phyloP scores from a whole-genome alignment of 2,888 invertebrate genomes.

The Thumatha senex region DNA sequence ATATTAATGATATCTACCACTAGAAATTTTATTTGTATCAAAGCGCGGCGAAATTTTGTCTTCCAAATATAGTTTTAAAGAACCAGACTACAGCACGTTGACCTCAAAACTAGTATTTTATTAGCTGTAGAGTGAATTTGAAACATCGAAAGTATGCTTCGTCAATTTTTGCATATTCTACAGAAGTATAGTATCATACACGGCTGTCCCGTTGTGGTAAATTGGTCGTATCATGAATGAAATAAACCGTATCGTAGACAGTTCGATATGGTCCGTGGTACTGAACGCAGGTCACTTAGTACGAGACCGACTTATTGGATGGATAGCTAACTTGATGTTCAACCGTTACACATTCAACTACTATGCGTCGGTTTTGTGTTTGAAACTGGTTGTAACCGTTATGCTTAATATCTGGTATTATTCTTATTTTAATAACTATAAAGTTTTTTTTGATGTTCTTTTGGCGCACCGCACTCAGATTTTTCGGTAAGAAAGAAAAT shows the following conservation, averaged over 20 bases:
- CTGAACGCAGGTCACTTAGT: not conserved
- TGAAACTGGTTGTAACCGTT: not conserved
- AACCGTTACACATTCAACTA: constrained; percentile 6
- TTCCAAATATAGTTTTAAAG: no score
- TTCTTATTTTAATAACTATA: no score
- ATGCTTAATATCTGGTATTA: not conserved
- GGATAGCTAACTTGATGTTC: not conserved
- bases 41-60: no score
- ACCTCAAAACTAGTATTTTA: not conserved
- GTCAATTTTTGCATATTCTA: not conserved
- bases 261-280: constrained; percentile 1
- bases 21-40: not conserved
- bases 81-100: not conserved
- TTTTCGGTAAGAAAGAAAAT: no score
- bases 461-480: no score
- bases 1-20: not conserved
- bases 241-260: constrained; percentile 9
- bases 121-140: not conserved
- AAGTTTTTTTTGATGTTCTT: no score
- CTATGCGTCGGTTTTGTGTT: constrained; percentile 5
- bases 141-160: not conserved
- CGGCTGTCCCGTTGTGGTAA: constrained; percentile 5
- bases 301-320: constrained; percentile 4
- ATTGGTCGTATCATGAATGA: constrained; percentile 3
- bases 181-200: not conserved